Conservation (phyloP, 1,140 invertebrate genomes). For the Halesus radiatus region DNA sequence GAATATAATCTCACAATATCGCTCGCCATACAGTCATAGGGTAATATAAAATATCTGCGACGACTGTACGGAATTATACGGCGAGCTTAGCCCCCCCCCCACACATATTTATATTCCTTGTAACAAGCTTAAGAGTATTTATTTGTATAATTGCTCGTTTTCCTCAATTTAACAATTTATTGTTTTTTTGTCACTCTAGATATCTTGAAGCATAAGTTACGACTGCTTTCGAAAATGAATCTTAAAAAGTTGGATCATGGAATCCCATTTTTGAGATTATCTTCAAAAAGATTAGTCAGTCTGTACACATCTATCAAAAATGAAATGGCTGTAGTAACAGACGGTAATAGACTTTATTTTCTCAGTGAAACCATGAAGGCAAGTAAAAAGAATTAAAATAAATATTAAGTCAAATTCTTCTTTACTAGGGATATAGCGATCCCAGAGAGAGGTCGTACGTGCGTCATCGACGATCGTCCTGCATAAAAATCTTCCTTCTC, state of each 20-base stretch:
- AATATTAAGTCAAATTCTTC: neutral
- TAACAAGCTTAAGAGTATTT: too few species aligned
- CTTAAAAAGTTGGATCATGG: slow-evolving; percentile 62
- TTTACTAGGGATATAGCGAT: neutral
- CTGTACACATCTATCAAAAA: slow-evolving; percentile 62
- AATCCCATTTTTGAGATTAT: slow-evolving; percentile 63
- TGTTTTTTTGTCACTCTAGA: slow-evolving; percentile 54
- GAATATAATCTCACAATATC: too few species aligned
- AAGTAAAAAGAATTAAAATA: slow-evolving; percentile 21
- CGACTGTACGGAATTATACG: too few species aligned
- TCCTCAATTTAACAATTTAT: too few species aligned
- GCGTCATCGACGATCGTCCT: too few species aligned
- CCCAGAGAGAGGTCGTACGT: too few species aligned
- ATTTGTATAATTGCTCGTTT: too few species aligned
- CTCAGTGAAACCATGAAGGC: slow-evolving; percentile 63
- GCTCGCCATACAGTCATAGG: too few species aligned
- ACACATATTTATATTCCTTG: too few species aligned
- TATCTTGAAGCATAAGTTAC: slow-evolving; percentile 56
- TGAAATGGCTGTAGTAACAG: slow-evolving; percentile 61
- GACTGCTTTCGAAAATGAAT: slow-evolving; percentile 62
- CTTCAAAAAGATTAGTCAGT: slow-evolving; percentile 60
- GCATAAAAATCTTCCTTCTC: too few species aligned
- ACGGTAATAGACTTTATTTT: slow-evolving; percentile 67
- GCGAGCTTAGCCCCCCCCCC: too few species aligned
- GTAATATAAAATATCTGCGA: too few species aligned